phyloP scores from a whole-genome alignment of 1,140 invertebrate genomes.

The Calliphora vicina region DNA sequence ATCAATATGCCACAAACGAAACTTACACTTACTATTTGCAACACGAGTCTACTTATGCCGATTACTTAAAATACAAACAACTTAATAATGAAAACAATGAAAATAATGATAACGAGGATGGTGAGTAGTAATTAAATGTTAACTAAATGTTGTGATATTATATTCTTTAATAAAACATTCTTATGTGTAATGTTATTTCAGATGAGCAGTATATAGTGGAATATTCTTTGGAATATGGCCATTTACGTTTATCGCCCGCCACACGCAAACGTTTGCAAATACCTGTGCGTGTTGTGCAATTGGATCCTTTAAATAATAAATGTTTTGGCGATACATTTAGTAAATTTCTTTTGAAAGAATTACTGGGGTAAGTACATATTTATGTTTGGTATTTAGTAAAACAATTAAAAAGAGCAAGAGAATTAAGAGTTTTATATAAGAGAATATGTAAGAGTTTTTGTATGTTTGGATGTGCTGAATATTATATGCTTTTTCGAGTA shows the following conservation, averaged over 20 bases:
- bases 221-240: constrained; percentile 97
- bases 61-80: constrained; percentile 21
- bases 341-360: constrained; percentile 88
- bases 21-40: constrained; percentile 55
- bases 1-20: constrained; percentile 46
- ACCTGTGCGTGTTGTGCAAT: constrained; percentile 88
- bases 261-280: constrained; percentile 87
- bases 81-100: constrained; percentile 20
- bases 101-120: constrained; percentile 28
- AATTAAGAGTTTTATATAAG: not conserved
- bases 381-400: not conserved
- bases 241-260: constrained; percentile 86
- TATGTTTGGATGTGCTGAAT: too few species aligned
- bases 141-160: too few species aligned
- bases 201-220: constrained; percentile 97
- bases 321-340: constrained; percentile 96
- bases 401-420: not conserved
- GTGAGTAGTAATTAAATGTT: not conserved
- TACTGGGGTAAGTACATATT: constrained; percentile 72
- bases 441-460: too few species aligned
- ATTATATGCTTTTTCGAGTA: too few species aligned
- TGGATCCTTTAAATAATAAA: constrained; percentile 86
- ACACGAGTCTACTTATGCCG: constrained; percentile 29
- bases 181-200: constrained; percentile 64
- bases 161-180: too few species aligned